Base-by-base conservation (phyloP, 2,797 vertebrate species). In the Antennarius maculatus region DNA sequence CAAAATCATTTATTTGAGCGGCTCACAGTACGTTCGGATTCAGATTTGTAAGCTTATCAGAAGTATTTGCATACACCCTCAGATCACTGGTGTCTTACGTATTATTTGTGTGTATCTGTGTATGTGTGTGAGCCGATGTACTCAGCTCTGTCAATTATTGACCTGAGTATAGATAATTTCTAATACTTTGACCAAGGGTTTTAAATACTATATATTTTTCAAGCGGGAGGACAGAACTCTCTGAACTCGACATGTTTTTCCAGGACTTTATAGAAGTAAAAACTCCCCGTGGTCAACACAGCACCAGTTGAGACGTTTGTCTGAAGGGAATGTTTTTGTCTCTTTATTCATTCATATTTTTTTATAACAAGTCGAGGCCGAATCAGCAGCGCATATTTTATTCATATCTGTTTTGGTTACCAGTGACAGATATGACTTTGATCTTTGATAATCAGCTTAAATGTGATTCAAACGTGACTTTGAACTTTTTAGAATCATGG, bases 131-230 rank as follows among this genome's bases (percentile, higher is more conserved):
- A 37, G 43, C 67, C 29, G 41, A 76, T 76, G 81, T 83, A 61
- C 74, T 82, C 70, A 46, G 61, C 47, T 86, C 85, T 82, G 76
- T 91, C 63, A 91, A 86, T 91, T 66, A 45, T 86, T 89, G 86
- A 89, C 31, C 86, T 53, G 3, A 0, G 31, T 69, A 49, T 13
- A 86, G 88, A 92, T 91, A 89, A 90, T 41, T 61, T 6, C 15
- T 54, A 59, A 88, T 80, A 92, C 90, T 90, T 91, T 90, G 91
- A 89, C 87, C 89, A 31, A 43, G 69, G 23, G 13, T 64, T 82
- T 74, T 52, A 66, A 74, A 74, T 28, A 23, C 23, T 23, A 2
- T 23, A 16, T 74, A 61, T 79, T 72, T 76, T 77, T 63, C 37
- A 42, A 31, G 10, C 62, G 74, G 50, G 34, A 41, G 56, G 14